Evolutionary conservation across 2,888 invertebrate species (phyloP), one percentile per base, ranked within the genome.

Genomic region (Ctenicera cuprea): DNA sequence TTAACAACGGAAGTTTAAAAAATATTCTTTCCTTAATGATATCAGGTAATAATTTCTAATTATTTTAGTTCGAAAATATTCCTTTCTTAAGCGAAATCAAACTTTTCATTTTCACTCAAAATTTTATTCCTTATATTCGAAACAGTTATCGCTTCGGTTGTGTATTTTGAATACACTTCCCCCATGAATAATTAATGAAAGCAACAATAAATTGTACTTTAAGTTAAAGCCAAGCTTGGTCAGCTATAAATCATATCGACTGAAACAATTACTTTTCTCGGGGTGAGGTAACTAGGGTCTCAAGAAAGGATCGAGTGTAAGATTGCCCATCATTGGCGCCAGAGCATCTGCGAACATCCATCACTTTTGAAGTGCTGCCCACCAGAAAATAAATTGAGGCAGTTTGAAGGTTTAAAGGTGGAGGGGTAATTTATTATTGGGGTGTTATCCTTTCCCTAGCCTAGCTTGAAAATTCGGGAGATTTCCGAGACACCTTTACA

Each of bases 281-380:
- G 59, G 65, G 69, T 54, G 50, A 66, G 68, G 45, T 71, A 65
- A 71, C 66, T 66, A 48, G 59, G 26, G 65, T 43, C 37, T 48
- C 57, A 41, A 59, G 66, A 57, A 69, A 63, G 52, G 61, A 63
- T 64, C 63, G 63, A 41, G 64, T 54, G 43, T 63, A 61, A 65
- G 69, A 67, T 65, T 69, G 63, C 70, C 70, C 69, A 74, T 74
- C 70, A 70, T 70, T 65, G 70, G 70, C 74, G 74, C 70, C 74
- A 66, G 59, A 65, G 66, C 74, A 70, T 65, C 74, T 67, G 74
- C 70, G 68, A 69, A 73, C 73, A 73, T 73, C 62, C 54, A 73
- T 73, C 73, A 65, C 73, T 69, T 69, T 65, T 69, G 70, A 74
- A 65, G 64, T 48, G 62, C 67, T 63, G 73, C 62, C 73, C 68